phyloP scores from a whole-genome alignment of 2,797 vertebrate species.

The Chloroceryle amazona region DNA sequence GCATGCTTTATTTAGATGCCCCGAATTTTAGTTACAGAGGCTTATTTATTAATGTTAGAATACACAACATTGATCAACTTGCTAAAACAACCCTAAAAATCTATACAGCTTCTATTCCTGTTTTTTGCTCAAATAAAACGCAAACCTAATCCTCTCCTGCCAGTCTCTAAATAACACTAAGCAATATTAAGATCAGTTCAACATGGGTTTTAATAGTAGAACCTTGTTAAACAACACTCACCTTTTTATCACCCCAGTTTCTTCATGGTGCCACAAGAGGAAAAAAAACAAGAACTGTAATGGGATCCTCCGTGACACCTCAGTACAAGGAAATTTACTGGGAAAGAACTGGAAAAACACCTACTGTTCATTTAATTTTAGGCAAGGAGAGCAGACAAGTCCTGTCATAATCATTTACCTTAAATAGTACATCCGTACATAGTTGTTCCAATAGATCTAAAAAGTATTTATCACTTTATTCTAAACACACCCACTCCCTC shows the following conservation, averaged over 20 bases:
- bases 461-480: background rate
- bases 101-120: background rate
- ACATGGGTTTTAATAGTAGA: background rate
- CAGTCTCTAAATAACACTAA: background rate
- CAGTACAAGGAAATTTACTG: background rate
- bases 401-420: background rate
- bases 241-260: background rate
- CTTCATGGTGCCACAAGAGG: background rate
- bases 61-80: background rate
- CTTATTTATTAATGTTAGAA: background rate
- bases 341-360: background rate
- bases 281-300: background rate
- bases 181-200: background rate
- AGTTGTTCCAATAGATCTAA: background rate
- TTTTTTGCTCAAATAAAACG: background rate
- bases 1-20: background rate
- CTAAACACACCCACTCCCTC: background rate
- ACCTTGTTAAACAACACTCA: background rate
- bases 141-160: background rate
- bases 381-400: background rate
- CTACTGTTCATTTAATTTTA: background rate
- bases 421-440: background rate
- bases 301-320: background rate
- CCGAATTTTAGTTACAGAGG: background rate
- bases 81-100: background rate